These are phyloP conservation scores for Psettodes erumei DNA, from an alignment of 2,113 vertebrate genomes.

Conservation along the genomic window DNA sequence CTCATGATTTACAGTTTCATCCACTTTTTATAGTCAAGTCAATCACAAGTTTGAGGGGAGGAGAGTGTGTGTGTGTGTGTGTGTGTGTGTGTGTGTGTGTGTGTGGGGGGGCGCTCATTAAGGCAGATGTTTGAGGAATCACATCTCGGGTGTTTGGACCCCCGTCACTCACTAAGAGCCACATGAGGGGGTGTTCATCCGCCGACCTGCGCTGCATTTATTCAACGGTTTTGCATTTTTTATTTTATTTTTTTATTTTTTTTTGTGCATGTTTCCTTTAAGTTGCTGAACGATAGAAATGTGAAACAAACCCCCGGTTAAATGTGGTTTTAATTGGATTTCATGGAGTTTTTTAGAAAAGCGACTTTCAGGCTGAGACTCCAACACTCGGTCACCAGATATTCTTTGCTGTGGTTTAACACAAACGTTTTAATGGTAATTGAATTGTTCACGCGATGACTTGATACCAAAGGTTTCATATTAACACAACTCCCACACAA, in stretches of 20 bases:
- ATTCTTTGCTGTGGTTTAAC: background rate
- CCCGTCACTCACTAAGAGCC: conserved; percentile 60
- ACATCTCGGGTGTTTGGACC: conserved; percentile 53
- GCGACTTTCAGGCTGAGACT: background rate
- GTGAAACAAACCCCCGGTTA: conserved; percentile 8
- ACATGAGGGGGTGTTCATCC: background rate
- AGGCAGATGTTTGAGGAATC: conserved; percentile 78
- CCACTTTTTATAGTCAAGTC: conserved; percentile 83
- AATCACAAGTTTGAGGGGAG: conserved; percentile 82
- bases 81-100: too few species aligned
- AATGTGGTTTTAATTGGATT: conserved; percentile 7
- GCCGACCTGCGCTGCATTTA: conserved; percentile 19
- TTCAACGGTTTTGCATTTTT: background rate
- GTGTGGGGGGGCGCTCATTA: conserved; percentile 78
- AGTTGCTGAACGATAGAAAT: background rate
- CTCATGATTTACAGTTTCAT: conserved; percentile 84
- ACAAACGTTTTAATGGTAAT: too few species aligned
- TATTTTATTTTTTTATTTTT: background rate
- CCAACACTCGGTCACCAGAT: background rate
- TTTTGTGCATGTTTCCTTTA: background rate
- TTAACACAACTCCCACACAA: background rate
- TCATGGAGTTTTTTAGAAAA: background rate
- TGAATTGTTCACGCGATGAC: background rate
- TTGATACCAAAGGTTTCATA: background rate
- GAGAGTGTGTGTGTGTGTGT: too few species aligned